A percentile compares a stretch with the other conserved stretches of the same genome.
phyloP scores from a whole-genome alignment of 2,113 vertebrate species.

The Anguilla japonica region DNA sequence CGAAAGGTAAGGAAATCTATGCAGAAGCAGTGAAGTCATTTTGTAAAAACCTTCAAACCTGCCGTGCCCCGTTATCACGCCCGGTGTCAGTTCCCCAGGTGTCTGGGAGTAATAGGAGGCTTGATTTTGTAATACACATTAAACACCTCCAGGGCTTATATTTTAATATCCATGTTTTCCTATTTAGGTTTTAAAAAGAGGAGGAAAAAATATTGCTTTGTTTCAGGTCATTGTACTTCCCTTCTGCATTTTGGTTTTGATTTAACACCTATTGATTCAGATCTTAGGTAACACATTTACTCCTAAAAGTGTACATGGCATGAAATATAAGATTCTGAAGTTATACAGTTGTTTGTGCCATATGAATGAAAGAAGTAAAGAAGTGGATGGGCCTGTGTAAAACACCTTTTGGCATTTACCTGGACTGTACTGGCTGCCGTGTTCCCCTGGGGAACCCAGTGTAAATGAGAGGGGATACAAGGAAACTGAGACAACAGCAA shows the following conservation, averaged over 20 bases:
- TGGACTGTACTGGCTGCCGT: too few species aligned
- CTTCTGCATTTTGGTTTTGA: slow-evolving; percentile 1
- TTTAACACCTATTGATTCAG: neutral
- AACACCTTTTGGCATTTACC: too few species aligned
- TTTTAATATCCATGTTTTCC: slow-evolving; percentile 31
- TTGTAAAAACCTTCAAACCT: slow-evolving; percentile 30
- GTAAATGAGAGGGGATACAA: too few species aligned
- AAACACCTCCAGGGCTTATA: slow-evolving; percentile 75
- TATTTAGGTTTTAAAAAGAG: neutral
- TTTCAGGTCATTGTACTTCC: slow-evolving; percentile 10
- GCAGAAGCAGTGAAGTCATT: slow-evolving; percentile 27
- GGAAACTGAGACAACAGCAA: too few species aligned
- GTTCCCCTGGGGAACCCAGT: too few species aligned
- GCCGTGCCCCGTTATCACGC: slow-evolving; percentile 24
- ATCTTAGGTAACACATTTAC: neutral
- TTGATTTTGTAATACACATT: slow-evolving; percentile 40
- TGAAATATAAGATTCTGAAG: neutral
- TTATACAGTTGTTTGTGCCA: neutral
- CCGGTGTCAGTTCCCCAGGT: slow-evolving; percentile 20
- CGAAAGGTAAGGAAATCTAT: slow-evolving; percentile 24
- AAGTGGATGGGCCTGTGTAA: neutral
- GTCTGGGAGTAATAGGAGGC: slow-evolving; percentile 16
- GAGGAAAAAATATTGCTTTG: neutral
- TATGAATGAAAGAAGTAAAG: neutral
- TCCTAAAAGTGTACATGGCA: neutral